Evolutionary conservation across 2,888 invertebrate genomes (phyloP).

Genomic region (Coleophora deauratella): DNA sequence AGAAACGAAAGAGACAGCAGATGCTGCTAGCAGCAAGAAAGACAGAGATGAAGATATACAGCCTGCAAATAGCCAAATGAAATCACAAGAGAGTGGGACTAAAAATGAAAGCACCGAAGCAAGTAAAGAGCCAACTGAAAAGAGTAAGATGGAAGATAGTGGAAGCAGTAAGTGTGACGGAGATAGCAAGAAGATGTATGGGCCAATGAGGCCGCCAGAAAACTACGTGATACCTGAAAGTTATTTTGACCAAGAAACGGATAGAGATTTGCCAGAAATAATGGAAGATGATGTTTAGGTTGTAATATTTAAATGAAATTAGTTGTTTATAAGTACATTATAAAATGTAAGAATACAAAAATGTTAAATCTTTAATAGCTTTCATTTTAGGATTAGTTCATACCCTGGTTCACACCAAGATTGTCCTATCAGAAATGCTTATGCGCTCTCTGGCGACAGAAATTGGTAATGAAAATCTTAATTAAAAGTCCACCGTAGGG

Average conservation of each 20-base stretch:
- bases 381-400: no score
- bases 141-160: conserved; percentile 7
- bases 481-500: no score
- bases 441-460: no score
- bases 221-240: conserved; percentile 60
- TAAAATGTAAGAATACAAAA: neutral
- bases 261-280: conserved; percentile 61
- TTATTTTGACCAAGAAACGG: conserved; percentile 58
- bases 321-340: neutral
- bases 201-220: conserved; percentile 66
- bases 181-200: conserved; percentile 45
- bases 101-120: neutral
- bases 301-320: neutral
- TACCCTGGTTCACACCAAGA: no score
- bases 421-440: no score
- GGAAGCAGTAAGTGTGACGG: neutral
- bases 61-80: conserved; percentile 4
- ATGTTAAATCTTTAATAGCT: no score
- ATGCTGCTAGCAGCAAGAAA: no score
- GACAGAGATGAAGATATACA: no score
- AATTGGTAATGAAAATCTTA: no score
- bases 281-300: conserved; percentile 33
- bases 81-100: conserved; percentile 7
- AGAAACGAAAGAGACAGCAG: conserved; percentile 9
- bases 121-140: neutral